phyloP scores from a whole-genome alignment of 1,140 invertebrate genomes.

The Ericerus pela region DNA sequence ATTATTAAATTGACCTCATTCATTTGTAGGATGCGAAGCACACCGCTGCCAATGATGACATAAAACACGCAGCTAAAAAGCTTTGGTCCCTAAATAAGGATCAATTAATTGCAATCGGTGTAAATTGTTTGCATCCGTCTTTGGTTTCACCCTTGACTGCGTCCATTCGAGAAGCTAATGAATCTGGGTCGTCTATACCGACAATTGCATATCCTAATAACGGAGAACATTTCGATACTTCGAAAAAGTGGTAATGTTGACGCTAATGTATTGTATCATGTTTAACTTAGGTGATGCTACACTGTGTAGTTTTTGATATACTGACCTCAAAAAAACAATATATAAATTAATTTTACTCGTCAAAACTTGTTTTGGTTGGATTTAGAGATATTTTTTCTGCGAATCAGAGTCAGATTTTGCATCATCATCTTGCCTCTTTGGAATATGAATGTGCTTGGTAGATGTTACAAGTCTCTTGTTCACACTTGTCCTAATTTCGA shows the following conservation, averaged over 20 bases:
- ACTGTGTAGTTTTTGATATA: no score
- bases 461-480: no score
- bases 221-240: slow-evolving; percentile 34
- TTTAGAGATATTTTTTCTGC: no score
- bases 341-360: no score
- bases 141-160: slow-evolving; percentile 39
- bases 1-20: not conserved
- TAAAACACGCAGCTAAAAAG: slow-evolving; percentile 40
- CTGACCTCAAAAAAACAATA: no score
- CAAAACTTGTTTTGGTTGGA: no score
- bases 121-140: slow-evolving; percentile 65
- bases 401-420: no score
- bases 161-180: slow-evolving; percentile 26
- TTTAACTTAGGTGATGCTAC: no score
- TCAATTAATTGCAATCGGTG: slow-evolving; percentile 61
- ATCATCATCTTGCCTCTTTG: no score
- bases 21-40: slow-evolving; percentile 41
- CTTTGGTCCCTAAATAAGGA: slow-evolving; percentile 46
- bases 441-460: no score
- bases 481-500: no score
- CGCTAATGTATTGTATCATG: not conserved
- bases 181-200: slow-evolving; percentile 30
- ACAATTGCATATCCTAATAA: slow-evolving; percentile 59
- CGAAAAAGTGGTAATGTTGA: slow-evolving; percentile 15
- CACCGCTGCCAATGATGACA: slow-evolving; percentile 57